These are phyloP conservation scores for Hoplodrina blanda DNA, from an alignment of 2,888 invertebrate species.

Conservation along the genomic window DNA sequence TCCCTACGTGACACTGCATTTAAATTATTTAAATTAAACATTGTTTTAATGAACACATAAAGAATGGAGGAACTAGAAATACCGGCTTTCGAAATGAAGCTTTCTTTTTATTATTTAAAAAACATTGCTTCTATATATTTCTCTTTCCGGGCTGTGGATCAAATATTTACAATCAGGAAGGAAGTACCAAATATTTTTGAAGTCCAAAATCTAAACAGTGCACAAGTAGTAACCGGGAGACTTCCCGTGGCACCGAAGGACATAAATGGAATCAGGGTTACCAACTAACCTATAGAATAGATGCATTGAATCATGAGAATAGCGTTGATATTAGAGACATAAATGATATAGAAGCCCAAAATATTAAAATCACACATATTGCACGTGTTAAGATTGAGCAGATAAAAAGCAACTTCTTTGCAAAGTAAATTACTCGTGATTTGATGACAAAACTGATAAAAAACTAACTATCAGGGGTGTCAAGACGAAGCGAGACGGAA, in stretches of 20 bases:
- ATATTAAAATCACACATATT: too few relatives aligned
- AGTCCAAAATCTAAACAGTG: conserved; percentile 58
- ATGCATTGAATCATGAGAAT: not conserved
- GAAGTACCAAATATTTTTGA: conserved; percentile 62
- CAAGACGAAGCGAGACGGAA: conserved; percentile 6
- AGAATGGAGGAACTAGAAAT: conserved; percentile 1
- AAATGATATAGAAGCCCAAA: not conserved
- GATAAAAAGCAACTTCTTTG: not conserved
- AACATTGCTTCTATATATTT: conserved; percentile 6
- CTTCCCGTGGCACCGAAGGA: conserved; percentile 54
- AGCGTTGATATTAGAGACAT: not conserved
- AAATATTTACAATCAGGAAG: conserved; percentile 63
- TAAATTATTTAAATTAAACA: conserved; percentile 30
- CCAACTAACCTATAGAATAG: conserved; percentile 7
- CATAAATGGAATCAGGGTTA: conserved; percentile 50
- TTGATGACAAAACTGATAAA: not conserved
- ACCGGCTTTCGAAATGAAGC: conserved; percentile 19
- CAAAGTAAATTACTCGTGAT: not conserved
- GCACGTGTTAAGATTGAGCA: too few relatives aligned
- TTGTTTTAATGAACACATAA: conserved; percentile 47
- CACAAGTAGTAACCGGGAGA: conserved; percentile 44
- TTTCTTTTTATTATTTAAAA: conserved; percentile 13
- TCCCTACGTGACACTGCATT: conserved; percentile 59
- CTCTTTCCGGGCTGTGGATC: conserved; percentile 20
- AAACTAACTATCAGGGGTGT: not conserved